phyloP scores from a whole-genome alignment of 2,113 vertebrate genomes.

The Eolophus roseicapilla region DNA sequence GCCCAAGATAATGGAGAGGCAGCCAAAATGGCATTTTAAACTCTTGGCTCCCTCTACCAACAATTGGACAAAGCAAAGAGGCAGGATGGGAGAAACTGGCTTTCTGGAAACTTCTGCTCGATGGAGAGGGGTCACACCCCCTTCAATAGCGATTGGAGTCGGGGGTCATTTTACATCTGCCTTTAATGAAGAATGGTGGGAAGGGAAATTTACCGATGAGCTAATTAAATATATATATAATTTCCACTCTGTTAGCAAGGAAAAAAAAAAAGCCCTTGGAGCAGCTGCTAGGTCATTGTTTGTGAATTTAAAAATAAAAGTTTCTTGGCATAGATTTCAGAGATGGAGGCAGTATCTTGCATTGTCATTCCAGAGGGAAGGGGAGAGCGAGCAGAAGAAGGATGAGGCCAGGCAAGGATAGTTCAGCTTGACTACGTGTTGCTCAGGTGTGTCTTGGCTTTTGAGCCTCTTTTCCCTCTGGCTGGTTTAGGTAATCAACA shows the following conservation, averaged over 20 bases:
- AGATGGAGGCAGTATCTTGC: conserved; percentile 24
- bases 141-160: conserved; percentile 53
- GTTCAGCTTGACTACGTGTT: conserved; percentile 15
- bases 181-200: conserved; percentile 57
- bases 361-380: not conserved
- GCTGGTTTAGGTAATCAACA: conserved; percentile 38
- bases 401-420: conserved; percentile 6
- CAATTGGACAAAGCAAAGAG: conserved; percentile 62
- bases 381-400: not conserved
- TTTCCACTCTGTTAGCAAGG: conserved; percentile 53
- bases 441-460: conserved; percentile 55
- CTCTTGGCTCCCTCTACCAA: conserved; percentile 46
- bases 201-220: conserved; percentile 64
- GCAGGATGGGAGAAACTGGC: conserved; percentile 58
- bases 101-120: conserved; percentile 49
- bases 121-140: conserved; percentile 43
- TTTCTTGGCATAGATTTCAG: conserved; percentile 61
- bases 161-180: conserved; percentile 62
- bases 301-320: conserved; percentile 76
- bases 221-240: conserved; percentile 73
- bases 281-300: conserved; percentile 74
- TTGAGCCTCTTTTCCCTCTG: conserved; percentile 14
- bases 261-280: conserved; percentile 28
- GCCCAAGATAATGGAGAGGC: conserved; percentile 54
- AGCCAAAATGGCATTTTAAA: conserved; percentile 51